Evolutionary conservation across 2,113 vertebrate genomes (phyloP).

Genomic region (Mustela lutreola): DNA sequence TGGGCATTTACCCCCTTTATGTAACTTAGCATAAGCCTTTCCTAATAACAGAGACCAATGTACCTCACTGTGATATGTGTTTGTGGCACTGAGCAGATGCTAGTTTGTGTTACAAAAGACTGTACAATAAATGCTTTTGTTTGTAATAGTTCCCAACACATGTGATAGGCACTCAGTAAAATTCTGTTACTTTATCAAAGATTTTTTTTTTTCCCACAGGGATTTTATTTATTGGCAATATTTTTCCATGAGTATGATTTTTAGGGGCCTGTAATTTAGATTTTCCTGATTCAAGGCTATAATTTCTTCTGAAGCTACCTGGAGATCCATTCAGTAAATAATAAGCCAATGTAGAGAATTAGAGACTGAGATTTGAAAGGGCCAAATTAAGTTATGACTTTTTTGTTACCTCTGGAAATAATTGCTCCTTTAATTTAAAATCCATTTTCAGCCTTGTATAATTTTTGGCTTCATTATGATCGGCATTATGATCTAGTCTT

Average conservation of each 20-base stretch:
- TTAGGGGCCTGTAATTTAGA: conserved; percentile 54
- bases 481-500: conserved; percentile 3
- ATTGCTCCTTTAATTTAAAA: conserved; percentile 54
- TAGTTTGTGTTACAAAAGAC: background rate
- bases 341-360: conserved; percentile 56
- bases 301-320: conserved; percentile 66
- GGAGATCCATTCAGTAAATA: conserved; percentile 46
- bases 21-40: background rate
- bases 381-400: conserved; percentile 44
- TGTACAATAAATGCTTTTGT: background rate
- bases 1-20: background rate
- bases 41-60: background rate
- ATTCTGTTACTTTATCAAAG: conserved; percentile 46
- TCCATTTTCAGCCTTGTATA: conserved; percentile 17
- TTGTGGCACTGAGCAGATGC: background rate
- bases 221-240: conserved; percentile 55
- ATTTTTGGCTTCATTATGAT: conserved; percentile 47
- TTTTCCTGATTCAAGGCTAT: conserved; percentile 49
- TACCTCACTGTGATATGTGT: background rate
- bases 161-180: background rate
- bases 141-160: background rate
- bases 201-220: background rate
- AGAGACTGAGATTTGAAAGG: conserved; percentile 54
- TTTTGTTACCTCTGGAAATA: conserved; percentile 52
- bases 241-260: conserved; percentile 32